Percentiles rank a stretch among this genome's conserved stretches.
Conservation (phyloP, 2,797 vertebrate genomes). For the Acipenser oxyrinchus region DNA sequence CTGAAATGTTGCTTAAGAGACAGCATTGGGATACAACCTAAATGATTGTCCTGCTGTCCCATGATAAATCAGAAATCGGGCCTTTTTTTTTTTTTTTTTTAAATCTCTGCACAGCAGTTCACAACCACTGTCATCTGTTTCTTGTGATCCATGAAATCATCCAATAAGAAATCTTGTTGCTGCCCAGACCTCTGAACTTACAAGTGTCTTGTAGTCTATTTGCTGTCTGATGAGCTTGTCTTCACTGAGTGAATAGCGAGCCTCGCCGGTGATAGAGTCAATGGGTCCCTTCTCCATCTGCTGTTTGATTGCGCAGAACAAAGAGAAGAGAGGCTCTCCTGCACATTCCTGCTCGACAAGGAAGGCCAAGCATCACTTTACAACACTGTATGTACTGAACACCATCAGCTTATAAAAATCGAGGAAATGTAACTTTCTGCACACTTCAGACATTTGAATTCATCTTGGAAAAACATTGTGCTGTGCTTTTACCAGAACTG, state of each 20-base stretch:
- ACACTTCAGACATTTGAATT: no score
- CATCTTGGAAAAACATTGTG: no score
- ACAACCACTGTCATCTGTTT: neutral
- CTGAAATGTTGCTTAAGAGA: constrained; percentile 1
- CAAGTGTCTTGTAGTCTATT: constrained; percentile 97
- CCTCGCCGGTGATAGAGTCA: constrained; percentile 92
- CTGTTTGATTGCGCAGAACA: constrained; percentile 97
- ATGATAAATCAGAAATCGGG: constrained; percentile 8
- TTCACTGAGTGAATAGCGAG: constrained; percentile 90
- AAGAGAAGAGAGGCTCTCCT: constrained; percentile 90
- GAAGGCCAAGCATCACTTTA: neutral
- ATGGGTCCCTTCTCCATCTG: constrained; percentile 99
- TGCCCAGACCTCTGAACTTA: constrained; percentile 48
- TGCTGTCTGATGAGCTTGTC: constrained; percentile 98
- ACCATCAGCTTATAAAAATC: no score
- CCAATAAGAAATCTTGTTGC: constrained; percentile 15
- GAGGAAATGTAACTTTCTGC: no score
- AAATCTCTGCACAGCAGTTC: no score
- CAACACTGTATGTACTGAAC: no score
- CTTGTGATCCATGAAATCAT: constrained; percentile 26
- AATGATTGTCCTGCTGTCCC: constrained; percentile 7
- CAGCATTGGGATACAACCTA: no score
- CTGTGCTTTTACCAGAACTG: no score
- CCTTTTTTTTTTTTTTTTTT: no score
- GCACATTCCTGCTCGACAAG: constrained; percentile 77